Evolutionary conservation across 2,888 invertebrate genomes (phyloP), one percentile per base, ranked within the genome.

Genomic region (Archips crataeganus): DNA sequence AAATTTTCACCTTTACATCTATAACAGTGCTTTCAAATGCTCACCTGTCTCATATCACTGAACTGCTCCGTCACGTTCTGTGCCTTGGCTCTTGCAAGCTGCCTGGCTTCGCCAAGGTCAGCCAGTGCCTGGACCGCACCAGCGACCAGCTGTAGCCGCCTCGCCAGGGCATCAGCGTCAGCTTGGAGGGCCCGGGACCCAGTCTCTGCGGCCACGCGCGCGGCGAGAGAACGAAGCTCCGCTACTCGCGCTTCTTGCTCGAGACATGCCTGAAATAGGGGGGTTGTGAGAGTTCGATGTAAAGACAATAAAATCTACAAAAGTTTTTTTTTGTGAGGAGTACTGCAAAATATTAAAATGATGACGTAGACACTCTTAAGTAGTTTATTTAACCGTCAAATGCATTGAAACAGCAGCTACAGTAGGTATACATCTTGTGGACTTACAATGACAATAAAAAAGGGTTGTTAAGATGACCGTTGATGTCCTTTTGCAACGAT

Each of bases 151-250:
- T 97, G 96, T 76, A 98, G 94, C 45, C 97, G 95, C 74, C 96
- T 95, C 59, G 97, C 97, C 68, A 98, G 90, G 0, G 97, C 96
- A 81, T 97, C 97, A 11, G 98, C 96, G 87, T 98, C 98, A 39
- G 96, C 96, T 76, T 97, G 97, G 75, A 98, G 93, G 0, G 97
- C 95, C 3, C 96, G 95, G 42, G 96, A 96, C 13, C 97, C 97
- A 10, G 98, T 97, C 84, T 97, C 97, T 36, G 96, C 95, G 0
- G 97, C 97, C 71, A 98, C 97, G 79, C 96, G 96, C 0, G 97
- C 96, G 2, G 97, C 97, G 74, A 98, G 95, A 15, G 96, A 96
- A 3, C 96, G 96, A 36, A 98, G 94, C 84, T 97, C 97, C 36
- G 96, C 96, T 75, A 97, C 96, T 79, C 98, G 96, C 42, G 95